A percentile compares a stretch with the other conserved stretches of the same genome.
phyloP scores from a whole-genome alignment of 37 sponge, comb jelly and placozoan species.

The Haliclona indistincta region DNA sequence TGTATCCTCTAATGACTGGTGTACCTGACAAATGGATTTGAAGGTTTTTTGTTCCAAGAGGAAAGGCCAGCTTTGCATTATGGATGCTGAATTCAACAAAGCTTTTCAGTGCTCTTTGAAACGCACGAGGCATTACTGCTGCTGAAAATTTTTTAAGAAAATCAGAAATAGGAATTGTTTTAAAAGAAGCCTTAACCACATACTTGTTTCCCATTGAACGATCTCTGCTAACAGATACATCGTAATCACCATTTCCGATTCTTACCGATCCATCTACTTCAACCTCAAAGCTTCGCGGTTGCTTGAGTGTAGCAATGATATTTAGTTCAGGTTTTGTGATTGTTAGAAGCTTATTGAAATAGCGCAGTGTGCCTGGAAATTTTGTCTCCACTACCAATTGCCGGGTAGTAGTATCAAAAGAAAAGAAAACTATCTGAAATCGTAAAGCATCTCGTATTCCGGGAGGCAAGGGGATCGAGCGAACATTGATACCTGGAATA shows the following conservation, averaged over 20 bases:
- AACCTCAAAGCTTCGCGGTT: too few species aligned
- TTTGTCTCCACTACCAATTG: background rate
- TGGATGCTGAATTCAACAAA: too few species aligned
- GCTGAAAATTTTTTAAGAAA: background rate
- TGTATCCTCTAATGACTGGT: conserved; percentile 9
- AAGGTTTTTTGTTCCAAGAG: too few species aligned
- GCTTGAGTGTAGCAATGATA: too few species aligned
- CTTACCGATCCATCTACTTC: too few species aligned
- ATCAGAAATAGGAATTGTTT: background rate
- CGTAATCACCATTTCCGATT: too few species aligned
- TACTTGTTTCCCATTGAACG: too few species aligned
- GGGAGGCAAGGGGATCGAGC: background rate
- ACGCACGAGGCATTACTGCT: background rate
- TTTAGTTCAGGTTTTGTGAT: too few species aligned
- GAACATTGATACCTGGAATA: background rate
- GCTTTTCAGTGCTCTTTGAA: background rate
- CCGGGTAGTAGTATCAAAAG: background rate
- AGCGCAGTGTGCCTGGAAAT: background rate
- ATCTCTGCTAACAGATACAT: too few species aligned
- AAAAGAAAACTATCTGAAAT: background rate
- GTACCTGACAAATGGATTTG: background rate
- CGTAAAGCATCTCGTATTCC: background rate
- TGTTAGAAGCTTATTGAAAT: background rate
- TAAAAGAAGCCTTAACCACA: too few species aligned
- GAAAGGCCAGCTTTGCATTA: background rate